Evolutionary conservation across 2,888 invertebrate genomes (phyloP), one percentile per base, ranked within the genome.

Genomic region (Eucriotettix oculatus): DNA sequence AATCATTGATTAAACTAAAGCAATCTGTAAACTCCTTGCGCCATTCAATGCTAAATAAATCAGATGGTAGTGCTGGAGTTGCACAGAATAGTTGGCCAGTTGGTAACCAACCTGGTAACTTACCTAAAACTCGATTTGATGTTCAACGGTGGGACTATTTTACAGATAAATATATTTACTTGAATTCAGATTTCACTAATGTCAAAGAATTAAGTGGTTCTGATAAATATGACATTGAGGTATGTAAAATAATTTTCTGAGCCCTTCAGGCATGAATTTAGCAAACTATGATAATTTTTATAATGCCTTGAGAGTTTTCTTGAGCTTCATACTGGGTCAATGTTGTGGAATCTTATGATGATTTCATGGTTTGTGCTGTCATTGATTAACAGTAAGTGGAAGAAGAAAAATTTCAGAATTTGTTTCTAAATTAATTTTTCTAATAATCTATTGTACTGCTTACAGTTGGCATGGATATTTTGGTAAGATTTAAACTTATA

Each of bases 121-220:
- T 79, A 64, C 85, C 90, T 3, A 78, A 79, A 14, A 85, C 84
- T 58, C 78, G 92, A 67, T 87, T 87, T 75, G 92, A 95, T 74
- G 81, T 95, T 64, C 78, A 90, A 56, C 83, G 84, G 54, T 96
- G 94, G 89, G 84, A 87, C 59, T 85, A 87, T 70, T 87, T 97
- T 72, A 95, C 94, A 70, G 79, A 78, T 63, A 86, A 87, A 16
- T 90, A 94, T 71, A 82, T 88, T 52, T 87, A 87, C 72, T 81
- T 89, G 72, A 84, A 87, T 40, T 86, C 87, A 72, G 90, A 93
- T 69, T 86, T 86, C 68, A 82, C 80, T 65, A 87, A 84, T 64
- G 76, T 86, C 2, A 80, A 80, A 59, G 76, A 78, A 59, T 78
- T 92, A 52, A 75, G 76, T 59, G 81, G 81, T 58, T 81, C 84